These are phyloP conservation scores for Clupea harengus DNA, from an alignment of 2,113 vertebrate genomes.

Conservation along the genomic window DNA sequence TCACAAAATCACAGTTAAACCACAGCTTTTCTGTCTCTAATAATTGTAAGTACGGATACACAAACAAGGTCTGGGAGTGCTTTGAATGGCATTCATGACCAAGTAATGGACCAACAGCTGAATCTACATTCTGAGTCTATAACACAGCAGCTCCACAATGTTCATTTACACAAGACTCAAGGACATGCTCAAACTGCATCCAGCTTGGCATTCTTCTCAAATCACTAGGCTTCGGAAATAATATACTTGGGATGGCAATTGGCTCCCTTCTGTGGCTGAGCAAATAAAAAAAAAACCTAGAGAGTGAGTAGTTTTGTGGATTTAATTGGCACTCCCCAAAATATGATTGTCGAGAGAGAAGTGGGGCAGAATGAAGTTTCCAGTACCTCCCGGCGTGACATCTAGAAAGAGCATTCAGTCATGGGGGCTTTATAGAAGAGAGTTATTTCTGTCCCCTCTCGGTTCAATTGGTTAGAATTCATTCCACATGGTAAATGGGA, in stretches of 20 bases:
- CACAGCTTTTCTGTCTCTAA: not conserved
- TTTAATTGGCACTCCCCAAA: not conserved
- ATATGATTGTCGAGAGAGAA: not conserved
- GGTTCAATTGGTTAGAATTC: not conserved
- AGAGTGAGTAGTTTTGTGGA: not conserved
- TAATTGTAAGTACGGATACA: not conserved
- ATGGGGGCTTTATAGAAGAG: not conserved
- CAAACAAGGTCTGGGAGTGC: not conserved
- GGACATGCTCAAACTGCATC: not conserved
- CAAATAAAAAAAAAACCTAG: not conserved
- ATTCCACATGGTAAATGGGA: not conserved
- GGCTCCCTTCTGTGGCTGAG: not conserved
- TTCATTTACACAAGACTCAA: not conserved
- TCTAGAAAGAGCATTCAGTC: not conserved
- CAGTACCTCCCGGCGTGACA: not conserved
- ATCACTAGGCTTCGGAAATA: not conserved
- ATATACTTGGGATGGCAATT: not conserved
- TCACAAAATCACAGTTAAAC: not conserved
- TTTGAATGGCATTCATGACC: not conserved
- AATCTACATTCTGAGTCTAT: not conserved
- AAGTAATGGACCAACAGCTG: not conserved
- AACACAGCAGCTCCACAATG: not conserved
- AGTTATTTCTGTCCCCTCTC: not conserved
- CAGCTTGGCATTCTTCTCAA: not conserved
- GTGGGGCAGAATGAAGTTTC: not conserved